Conservation (phyloP, 2,888 invertebrate species). For the Julus scanicus region DNA sequence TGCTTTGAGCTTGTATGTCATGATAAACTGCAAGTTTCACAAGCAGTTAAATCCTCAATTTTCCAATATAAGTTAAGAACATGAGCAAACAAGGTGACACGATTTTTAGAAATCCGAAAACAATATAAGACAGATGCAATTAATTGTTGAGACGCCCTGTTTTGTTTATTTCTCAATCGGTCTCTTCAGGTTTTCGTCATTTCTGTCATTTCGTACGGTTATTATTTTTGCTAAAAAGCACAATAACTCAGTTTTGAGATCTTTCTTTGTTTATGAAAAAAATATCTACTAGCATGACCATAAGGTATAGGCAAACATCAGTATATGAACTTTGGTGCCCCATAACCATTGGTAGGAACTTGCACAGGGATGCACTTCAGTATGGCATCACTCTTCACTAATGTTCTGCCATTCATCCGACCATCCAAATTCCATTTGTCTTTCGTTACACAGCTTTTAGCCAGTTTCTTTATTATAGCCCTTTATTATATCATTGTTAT, state of each 20-base stretch:
- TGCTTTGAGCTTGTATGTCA: not conserved
- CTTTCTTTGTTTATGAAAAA: not conserved
- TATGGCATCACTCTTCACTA: slow-evolving; percentile 28
- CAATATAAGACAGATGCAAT: not conserved
- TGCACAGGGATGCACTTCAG: not conserved
- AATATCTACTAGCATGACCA: not conserved
- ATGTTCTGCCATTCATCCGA: slow-evolving; percentile 44
- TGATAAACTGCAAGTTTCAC: not conserved
- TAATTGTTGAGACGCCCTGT: not conserved
- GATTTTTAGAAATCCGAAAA: not conserved
- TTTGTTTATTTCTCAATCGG: not conserved
- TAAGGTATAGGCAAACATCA: not conserved
- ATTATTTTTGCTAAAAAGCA: not conserved
- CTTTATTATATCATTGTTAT: slow-evolving; percentile 45
- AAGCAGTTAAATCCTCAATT: not conserved
- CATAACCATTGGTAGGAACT: not conserved
- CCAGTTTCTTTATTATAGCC: slow-evolving; percentile 36
- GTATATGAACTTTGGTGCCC: not conserved
- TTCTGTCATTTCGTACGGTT: not conserved
- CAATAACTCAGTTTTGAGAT: slow-evolving; percentile 22
- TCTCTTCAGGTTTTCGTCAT: not conserved
- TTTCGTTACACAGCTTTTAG: slow-evolving; percentile 45
- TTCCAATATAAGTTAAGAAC: not conserved
- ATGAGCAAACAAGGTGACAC: not conserved
- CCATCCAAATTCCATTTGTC: slow-evolving; percentile 47